Evolutionary conservation across 2,797 vertebrate genomes (phyloP), one percentile per base, ranked within the genome.

Genomic region (Sciurus vulgaris): DNA sequence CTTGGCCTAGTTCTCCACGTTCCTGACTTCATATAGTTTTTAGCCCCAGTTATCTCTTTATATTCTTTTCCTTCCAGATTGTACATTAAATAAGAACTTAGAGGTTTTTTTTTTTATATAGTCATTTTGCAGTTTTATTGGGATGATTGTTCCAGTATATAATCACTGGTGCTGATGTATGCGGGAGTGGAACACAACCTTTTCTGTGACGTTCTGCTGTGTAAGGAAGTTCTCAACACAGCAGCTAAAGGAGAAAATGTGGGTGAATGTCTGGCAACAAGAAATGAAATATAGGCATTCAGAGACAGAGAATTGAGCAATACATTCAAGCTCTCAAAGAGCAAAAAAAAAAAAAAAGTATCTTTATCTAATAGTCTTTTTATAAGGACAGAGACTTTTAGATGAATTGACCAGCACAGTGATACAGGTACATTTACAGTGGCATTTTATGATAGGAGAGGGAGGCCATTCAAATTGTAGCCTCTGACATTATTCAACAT

Each of bases 401-500:
- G 67, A 81, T 18, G 28, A 38, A 85, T 47, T 78, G 63, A 24
- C 1, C n/a, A 82, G 14, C 81, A 38, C 2, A 4, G 9, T 69
- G 69, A 38, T 18, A 54, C 22, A 33, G 28, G 47, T 4, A 12
- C 65, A 63, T 15, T 90, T 54, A 49, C 0, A 0, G 44, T 92
- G 87, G n/a, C 93, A 90, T 95, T 90, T 93, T 93, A 70, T 5
- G 14, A 35, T 44, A 41, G 54, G 22, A 78, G 28, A 54, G 38
- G 44, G 20, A 77, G 4, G 12, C 18, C 35, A 61, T 74, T 22
- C 35, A 26, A 24, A 54, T 5, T n/a, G 47, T 1, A 69, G 63
- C 41, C 49, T 92, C 33, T 95, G 90, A 93, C 74, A 84, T 74
- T 89, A 65, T 38, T 93, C 92, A 89, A 70, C 61, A 88, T 33